A percentile compares a stretch with the other conserved stretches of the same genome.
These are phyloP conservation scores for Nannoperca obscura DNA, from an alignment of 2,797 vertebrate species.

Conservation along the genomic window DNA sequence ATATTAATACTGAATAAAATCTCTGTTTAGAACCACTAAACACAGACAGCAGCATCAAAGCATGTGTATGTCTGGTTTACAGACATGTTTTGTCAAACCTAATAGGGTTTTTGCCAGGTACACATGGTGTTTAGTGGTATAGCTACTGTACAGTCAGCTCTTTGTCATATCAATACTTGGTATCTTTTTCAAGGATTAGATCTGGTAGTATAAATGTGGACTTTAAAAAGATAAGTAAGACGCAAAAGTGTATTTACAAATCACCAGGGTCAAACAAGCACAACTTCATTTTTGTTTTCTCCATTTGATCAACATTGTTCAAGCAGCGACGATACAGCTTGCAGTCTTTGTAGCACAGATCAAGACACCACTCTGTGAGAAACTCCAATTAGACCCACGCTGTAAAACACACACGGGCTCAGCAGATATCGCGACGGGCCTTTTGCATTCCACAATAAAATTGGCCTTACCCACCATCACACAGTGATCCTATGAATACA, in stretches of 20 bases:
- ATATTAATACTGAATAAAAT: constrained; percentile 73
- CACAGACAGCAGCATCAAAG: constrained; percentile 67
- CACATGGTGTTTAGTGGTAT: constrained; percentile 47
- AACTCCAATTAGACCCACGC: constrained; percentile 21
- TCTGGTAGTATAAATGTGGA: constrained; percentile 57
- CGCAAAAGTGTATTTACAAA: constrained; percentile 72
- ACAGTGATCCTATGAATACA: constrained; percentile 45
- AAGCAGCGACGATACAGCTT: constrained; percentile 56
- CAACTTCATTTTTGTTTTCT: constrained; percentile 19
- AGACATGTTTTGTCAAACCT: constrained; percentile 38
- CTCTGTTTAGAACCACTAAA: constrained; percentile 53
- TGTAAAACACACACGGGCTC: constrained; percentile 26
- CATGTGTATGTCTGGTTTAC: constrained; percentile 42
- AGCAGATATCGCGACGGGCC: constrained; percentile 31
- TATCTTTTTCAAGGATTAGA: constrained; percentile 55
- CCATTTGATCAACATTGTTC: constrained; percentile 50
- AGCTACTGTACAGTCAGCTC: constrained; percentile 44
- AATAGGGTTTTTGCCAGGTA: constrained; percentile 31
- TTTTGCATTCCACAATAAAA: constrained; percentile 36
- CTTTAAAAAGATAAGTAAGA: constrained; percentile 56
- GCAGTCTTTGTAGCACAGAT: constrained; percentile 47
- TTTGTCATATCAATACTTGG: constrained; percentile 61
- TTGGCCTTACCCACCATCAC: constrained; percentile 27
- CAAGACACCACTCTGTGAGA: constrained; percentile 33
- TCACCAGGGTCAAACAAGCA: constrained; percentile 48